Evolutionary conservation across 2,888 invertebrate genomes (phyloP), one percentile per base, ranked within the genome.

Genomic region (Drosophila anomalata): DNA sequence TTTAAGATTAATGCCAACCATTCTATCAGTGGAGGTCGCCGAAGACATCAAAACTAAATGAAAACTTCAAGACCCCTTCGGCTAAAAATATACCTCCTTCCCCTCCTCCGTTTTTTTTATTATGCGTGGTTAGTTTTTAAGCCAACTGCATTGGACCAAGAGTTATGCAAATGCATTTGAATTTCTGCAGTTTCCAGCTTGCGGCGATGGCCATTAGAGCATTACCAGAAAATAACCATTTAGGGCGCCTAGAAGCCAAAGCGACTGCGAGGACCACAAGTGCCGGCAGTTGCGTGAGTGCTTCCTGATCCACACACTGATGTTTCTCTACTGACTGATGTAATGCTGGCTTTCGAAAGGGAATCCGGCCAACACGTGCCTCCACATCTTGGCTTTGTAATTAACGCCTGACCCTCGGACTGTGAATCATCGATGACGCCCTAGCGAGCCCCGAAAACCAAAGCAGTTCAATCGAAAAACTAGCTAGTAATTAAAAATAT

Each of bases 351-450:
- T 44, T 22, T 20, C 4, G 22, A 44, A 44, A 22, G 44, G 22
- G 36, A 36, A n/a, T 36, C 36, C 14, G 14, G 22, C 22, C 22
- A 22, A 12, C 50, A 14, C 12, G 20, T 26, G 51, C 55, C 12
- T 26, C 9, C 29, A 63, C 51, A 24, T 50, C 48, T 51, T 41
- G 48, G 50, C 36, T 51, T 41, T 24, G 51, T 54, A 61, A 61
- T 55, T 77, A 67, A 85, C 76, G 77, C 52, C 72, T 87, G 85
- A 87, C 81, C 85, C 81, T 82, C 85, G 75, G 46, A 61, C 76
- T 74, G 65, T 65, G 65, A 65, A 41, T 65, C 65, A 65, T 54
- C 44, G 61, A 63, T 29, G n/a, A 39, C 29, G 31, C 20, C 39
- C 67, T 50, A 76, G 80, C 76, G 42, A 48, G 56, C 20, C 41